Base-by-base conservation (phyloP, 2,113 vertebrate species). In the Mugil cephalus region DNA sequence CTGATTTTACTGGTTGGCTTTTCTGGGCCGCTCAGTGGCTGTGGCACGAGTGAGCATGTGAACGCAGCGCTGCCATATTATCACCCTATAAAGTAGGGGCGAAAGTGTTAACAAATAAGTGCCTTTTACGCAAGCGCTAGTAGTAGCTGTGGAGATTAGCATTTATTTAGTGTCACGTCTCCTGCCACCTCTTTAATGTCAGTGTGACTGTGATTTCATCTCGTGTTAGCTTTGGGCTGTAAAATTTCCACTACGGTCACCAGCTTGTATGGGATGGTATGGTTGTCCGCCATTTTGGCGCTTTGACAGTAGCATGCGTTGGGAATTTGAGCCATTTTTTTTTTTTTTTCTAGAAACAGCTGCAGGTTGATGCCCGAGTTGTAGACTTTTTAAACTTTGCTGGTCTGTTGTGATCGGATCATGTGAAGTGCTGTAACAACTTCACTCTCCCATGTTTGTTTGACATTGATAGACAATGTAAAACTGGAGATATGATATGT, bases 51-150 rank as follows among this genome's bases (percentile, higher is more conserved):
- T 2, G 8, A 73, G 13, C 1, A 0, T 68, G 48, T 39, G 7
- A 69, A 69, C n/a, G 19, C 4, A 55, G 6, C 19, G 54, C 11
- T 64, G 40, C 19, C 14, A n/a, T 15, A 59, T 78, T 64, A 46
- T 38, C 50, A 72, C 56, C 39, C 24, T 36, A 15, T 61, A 53
- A 61, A 72, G 38, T 24, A 35, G 39, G 1, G 5, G 1, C 21
- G 24, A 52, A 61, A 14, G n/a, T 43, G 50, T 55, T 63, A 53
- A 34, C 68, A 40, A 51, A 73, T 24, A 51, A 19, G 38, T 39
- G 34, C 19, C 34, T 15, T 47, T 48, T 34, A 42, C 46, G 38
- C 15, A 17, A 45, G 42, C 17, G 10, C n/a, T n/a, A n/a, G n/a
- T n/a, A n/a, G 53, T 53, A 64, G 45, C 59, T 19, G 9, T 18